phyloP scores from a whole-genome alignment of 2,797 vertebrate genomes.

The Eremophila alpestris region DNA sequence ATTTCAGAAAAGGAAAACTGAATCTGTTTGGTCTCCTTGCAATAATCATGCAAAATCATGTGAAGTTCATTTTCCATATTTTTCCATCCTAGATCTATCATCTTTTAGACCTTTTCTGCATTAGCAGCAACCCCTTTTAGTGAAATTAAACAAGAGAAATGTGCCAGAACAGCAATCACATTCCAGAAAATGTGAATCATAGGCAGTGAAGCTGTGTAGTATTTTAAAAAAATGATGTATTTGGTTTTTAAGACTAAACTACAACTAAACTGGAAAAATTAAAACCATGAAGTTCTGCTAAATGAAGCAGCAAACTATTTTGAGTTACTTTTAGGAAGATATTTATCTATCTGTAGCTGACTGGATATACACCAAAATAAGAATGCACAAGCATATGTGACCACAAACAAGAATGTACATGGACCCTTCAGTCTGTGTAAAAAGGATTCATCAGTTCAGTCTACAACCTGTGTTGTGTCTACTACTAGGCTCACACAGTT shows the following conservation, averaged over 20 bases:
- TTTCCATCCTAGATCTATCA: background rate
- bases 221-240: background rate
- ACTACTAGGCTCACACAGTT: background rate
- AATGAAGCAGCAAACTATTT: background rate
- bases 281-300: background rate
- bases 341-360: background rate
- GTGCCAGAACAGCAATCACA: background rate
- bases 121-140: background rate
- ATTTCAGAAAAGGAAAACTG: background rate
- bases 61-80: background rate
- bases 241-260: background rate
- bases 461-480: background rate
- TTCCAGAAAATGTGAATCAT: background rate
- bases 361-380: background rate
- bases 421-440: background rate
- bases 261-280: background rate
- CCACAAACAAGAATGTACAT: background rate
- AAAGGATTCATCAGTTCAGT: background rate
- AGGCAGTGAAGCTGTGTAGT: background rate
- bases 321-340: background rate
- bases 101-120: background rate
- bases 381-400: background rate
- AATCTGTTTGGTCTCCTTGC: background rate
- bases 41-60: background rate
- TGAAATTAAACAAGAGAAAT: background rate